phyloP scores from a whole-genome alignment of 2,797 vertebrate genomes.

The Balearica regulorum region DNA sequence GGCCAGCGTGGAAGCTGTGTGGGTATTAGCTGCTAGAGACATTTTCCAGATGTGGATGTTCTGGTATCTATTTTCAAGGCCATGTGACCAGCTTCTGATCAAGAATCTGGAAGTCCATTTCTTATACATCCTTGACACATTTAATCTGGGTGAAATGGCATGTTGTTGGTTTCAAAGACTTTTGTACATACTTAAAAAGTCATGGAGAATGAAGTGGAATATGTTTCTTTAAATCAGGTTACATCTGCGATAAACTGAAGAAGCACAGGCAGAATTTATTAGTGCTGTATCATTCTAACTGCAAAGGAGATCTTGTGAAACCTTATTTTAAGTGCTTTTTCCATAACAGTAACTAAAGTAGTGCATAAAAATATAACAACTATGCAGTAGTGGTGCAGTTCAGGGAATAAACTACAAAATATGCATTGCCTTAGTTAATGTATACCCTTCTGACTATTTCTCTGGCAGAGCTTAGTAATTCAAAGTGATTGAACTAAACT shows the following conservation, averaged over 20 bases:
- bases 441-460: not conserved
- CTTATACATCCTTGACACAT: not conserved
- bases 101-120: not conserved
- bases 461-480: constrained; percentile 9
- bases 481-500: constrained; percentile 34
- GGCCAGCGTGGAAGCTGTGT: not conserved
- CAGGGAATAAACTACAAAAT: constrained; percentile 11
- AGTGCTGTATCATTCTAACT: not conserved
- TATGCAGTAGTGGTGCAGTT: not conserved
- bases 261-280: not conserved
- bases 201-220: not conserved
- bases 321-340: not conserved
- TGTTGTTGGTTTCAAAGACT: not conserved
- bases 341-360: constrained; percentile 15
- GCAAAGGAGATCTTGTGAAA: not conserved
- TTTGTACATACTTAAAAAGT: not conserved
- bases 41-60: not conserved
- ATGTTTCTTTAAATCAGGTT: not conserved
- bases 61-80: not conserved
- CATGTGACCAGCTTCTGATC: not conserved
- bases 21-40: not conserved
- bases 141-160: not conserved
- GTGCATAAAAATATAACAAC: constrained; percentile 29
- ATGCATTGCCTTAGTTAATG: not conserved
- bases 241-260: not conserved